Evolutionary conservation across 2,113 vertebrate species (phyloP).

Genomic region (Atractosteus spatula): DNA sequence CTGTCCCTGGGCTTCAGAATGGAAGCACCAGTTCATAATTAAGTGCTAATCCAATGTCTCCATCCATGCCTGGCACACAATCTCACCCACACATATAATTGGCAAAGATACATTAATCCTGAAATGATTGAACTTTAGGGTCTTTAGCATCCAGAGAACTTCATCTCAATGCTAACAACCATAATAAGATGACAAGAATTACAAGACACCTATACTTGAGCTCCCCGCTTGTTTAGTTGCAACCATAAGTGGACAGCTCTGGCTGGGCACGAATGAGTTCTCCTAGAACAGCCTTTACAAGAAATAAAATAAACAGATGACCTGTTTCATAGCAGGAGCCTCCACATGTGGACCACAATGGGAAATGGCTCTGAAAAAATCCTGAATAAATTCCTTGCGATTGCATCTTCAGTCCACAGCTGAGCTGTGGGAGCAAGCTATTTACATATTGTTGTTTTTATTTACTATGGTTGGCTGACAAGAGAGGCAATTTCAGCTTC

Average conservation of each 20-base stretch:
- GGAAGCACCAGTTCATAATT: no score
- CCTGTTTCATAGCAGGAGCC: background rate
- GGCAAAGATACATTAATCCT: background rate
- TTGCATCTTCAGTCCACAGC: constrained; percentile 25
- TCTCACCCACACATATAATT: constrained; percentile 28
- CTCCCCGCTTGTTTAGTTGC: background rate
- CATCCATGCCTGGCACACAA: background rate
- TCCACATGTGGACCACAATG: background rate
- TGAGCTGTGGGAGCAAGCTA: constrained; percentile 5
- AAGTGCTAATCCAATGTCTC: no score
- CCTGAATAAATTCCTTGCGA: constrained; percentile 23
- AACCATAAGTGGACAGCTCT: background rate
- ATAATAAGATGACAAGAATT: no score
- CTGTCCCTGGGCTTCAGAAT: no score
- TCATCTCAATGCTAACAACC: no score
- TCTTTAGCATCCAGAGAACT: background rate
- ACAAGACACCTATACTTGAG: background rate
- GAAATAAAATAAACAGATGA: background rate
- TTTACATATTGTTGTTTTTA: constrained; percentile 22
- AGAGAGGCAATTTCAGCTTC: constrained; percentile 49
- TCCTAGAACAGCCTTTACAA: no score
- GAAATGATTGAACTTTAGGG: background rate
- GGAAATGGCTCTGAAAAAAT: background rate
- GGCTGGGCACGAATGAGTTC: background rate
- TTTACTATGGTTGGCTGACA: constrained; percentile 37